Percentiles rank a stretch among this genome's conserved stretches.
Conservation (phyloP, 2,888 invertebrate genomes). For the Melanophora roralis region DNA sequence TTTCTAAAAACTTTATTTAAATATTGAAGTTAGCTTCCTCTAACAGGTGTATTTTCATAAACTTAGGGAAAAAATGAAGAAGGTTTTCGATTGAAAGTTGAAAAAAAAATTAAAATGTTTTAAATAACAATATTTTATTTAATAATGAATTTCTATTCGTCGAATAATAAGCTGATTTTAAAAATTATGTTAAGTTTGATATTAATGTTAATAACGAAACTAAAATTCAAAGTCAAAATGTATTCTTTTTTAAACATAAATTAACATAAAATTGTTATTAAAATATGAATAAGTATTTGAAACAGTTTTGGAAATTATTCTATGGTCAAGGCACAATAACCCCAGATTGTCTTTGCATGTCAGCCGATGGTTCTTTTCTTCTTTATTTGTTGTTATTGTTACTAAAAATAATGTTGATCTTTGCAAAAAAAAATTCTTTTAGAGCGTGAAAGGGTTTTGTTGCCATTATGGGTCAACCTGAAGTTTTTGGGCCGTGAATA, state of each 20-base stretch:
- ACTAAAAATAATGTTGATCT: too few species aligned
- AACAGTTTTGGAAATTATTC: background rate
- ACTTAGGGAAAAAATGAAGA: background rate
- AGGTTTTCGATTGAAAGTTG: background rate
- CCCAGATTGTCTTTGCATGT: too few species aligned
- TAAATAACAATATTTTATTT: slow-evolving; percentile 9
- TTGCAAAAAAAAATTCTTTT: too few species aligned
- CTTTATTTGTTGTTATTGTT: too few species aligned
- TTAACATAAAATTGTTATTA: slow-evolving; percentile 46
- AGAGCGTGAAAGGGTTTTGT: too few species aligned
- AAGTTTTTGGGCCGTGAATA: too few species aligned
- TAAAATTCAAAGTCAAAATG: background rate
- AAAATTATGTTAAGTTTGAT: background rate
- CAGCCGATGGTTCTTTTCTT: too few species aligned
- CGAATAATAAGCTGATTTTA: background rate
- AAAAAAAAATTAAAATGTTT: slow-evolving; percentile 4
- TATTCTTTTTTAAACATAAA: slow-evolving; percentile 12
- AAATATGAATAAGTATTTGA: background rate
- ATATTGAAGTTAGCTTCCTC: background rate
- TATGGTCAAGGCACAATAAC: too few species aligned
- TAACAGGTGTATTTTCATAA: slow-evolving; percentile 6
- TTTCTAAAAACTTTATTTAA: slow-evolving; percentile 20
- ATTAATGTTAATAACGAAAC: slow-evolving; percentile 9
- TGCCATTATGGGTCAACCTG: too few species aligned
- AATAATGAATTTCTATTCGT: background rate